Evolutionary conservation across 2,113 vertebrate species (phyloP).

Genomic region (Arvicanthis niloticus): DNA sequence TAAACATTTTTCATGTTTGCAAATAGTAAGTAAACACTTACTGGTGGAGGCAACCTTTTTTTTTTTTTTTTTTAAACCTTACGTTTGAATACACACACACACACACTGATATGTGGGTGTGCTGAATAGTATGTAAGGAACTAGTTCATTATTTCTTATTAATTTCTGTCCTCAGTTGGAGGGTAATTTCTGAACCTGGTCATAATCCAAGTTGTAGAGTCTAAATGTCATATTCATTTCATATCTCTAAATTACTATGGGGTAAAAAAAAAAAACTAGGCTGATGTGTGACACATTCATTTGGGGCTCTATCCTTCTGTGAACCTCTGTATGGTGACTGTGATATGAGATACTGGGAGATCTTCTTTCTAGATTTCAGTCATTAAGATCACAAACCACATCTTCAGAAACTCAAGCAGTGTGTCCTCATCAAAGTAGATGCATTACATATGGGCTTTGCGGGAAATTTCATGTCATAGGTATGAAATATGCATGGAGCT

Average conservation of each 20-base stretch:
- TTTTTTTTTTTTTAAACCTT: neutral
- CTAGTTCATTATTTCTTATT: constrained; percentile 25
- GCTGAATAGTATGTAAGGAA: neutral
- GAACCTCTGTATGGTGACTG: constrained; percentile 37
- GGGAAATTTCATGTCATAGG: neutral
- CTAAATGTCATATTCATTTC: neutral
- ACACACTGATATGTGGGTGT: neutral
- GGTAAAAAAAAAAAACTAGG: neutral
- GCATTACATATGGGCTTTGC: neutral
- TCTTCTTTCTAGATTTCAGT: neutral
- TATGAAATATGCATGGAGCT: neutral
- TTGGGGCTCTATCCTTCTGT: neutral
- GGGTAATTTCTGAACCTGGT: neutral
- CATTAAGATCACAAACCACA: neutral
- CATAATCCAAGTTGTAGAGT: neutral
- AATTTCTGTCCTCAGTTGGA: constrained; percentile 45
- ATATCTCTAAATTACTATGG: neutral
- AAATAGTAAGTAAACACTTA: neutral
- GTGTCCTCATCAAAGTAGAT: constrained; percentile 21
- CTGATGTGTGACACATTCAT: neutral
- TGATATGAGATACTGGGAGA: neutral
- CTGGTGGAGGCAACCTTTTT: neutral
- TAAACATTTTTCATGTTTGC: constrained; percentile 28
- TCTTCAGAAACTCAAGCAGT: constrained; percentile 23
- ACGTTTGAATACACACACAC: neutral